phyloP scores from a whole-genome alignment of 2,797 vertebrate genomes.

The Manis crassicaudata region DNA sequence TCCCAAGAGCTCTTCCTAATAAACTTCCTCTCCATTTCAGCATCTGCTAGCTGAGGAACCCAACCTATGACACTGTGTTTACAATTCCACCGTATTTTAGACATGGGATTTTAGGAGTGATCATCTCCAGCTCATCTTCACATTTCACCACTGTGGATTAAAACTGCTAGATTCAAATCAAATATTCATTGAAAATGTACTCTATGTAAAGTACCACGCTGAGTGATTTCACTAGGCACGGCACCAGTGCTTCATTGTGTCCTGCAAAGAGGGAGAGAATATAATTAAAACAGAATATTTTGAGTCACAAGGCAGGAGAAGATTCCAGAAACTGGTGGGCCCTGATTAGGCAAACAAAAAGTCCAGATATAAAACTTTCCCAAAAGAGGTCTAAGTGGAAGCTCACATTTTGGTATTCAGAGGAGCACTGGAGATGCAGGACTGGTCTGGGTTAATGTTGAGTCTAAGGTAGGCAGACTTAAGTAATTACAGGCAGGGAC shows the following conservation, averaged over 20 bases:
- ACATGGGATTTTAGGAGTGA: not conserved
- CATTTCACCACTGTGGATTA: not conserved
- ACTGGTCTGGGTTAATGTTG: not conserved
- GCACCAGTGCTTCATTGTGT: not conserved
- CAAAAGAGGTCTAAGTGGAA: not conserved
- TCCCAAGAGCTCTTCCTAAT: not conserved
- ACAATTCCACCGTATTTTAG: not conserved
- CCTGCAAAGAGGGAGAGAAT: not conserved
- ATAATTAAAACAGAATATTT: not conserved
- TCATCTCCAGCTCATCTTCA: not conserved
- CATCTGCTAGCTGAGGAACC: not conserved
- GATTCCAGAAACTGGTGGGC: not conserved
- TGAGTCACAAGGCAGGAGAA: not conserved
- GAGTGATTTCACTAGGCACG: not conserved
- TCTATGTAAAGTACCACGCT: not conserved
- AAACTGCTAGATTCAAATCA: conserved; percentile 25
- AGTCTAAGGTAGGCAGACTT: not conserved
- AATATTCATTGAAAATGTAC: conserved; percentile 52
- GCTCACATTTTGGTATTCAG: not conserved
- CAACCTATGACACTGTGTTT: not conserved
- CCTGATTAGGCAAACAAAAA: not conserved
- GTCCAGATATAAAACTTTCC: not conserved
- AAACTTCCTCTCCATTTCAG: not conserved
- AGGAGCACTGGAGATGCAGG: not conserved
- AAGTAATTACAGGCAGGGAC: not conserved